A percentile compares a stretch with the other conserved stretches of the same genome.
Evolutionary conservation across 35 echinoderm and acorn worm species (phyloP).

Genomic region (Holothuria glaberrima): DNA sequence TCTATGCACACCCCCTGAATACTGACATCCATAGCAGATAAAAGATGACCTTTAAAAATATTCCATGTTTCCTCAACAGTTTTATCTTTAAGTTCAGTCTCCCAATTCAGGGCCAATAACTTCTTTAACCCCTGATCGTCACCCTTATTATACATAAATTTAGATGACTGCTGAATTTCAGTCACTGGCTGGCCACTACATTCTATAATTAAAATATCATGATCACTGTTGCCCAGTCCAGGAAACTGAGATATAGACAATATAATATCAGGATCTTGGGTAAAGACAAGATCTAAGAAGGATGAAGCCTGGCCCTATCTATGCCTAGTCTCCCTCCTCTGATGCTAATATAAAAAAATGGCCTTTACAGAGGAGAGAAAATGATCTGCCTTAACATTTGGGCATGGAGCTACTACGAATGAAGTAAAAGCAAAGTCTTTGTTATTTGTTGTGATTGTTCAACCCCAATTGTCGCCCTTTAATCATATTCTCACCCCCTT

Average conservation of each 20-base stretch:
- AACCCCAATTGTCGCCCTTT: too few relatives aligned
- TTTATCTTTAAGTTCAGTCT: not conserved
- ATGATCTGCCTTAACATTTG: not conserved
- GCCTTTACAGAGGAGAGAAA: not conserved
- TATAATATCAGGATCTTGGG: not conserved
- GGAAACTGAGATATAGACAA: conserved; percentile 8
- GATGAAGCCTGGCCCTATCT: conserved; percentile 15
- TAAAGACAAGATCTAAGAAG: conserved; percentile 34
- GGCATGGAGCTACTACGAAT: too few relatives aligned
- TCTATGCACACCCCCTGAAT: not conserved
- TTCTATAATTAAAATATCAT: conserved; percentile 8
- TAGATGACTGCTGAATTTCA: too few relatives aligned
- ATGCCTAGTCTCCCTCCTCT: not conserved
- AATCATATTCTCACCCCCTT: too few relatives aligned
- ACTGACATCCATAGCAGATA: not conserved
- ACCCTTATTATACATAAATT: too few relatives aligned
- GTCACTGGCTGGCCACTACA: not conserved
- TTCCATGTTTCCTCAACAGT: not conserved
- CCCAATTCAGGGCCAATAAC: not conserved
- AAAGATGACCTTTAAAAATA: conserved; percentile 12
- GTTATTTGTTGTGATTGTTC: too few relatives aligned
- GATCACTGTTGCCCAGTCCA: conserved; percentile 32
- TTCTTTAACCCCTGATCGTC: not conserved
- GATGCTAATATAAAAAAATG: conserved; percentile 23
- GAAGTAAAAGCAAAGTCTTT: too few relatives aligned